Evolutionary conservation across 2,797 vertebrate genomes (phyloP), one percentile per base, ranked within the genome.

Genomic region (Dendrocincla fuliginosa): DNA sequence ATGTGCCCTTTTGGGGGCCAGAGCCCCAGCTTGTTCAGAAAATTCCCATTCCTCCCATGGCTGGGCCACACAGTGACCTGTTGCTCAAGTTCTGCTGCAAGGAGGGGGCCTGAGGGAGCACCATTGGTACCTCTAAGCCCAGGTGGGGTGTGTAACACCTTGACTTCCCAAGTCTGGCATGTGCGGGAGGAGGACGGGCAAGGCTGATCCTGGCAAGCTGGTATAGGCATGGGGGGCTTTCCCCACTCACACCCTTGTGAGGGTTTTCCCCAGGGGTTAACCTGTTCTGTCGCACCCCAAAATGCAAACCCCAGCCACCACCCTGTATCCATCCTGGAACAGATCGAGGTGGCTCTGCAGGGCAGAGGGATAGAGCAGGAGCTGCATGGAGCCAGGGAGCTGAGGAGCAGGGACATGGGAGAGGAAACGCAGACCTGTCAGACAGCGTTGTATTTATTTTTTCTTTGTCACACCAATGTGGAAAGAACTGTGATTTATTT

Each of bases 401-500:
- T 2, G 16, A 88, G 63, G 44, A 93, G 78, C 52, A 46, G 87
- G 86, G 71, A n/a, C 4, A 16, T 71, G 74, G 49, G 84, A 94
- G 89, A 90, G 64, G 59, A 92, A 91, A 74, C 20, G 57, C 69
- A 78, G 65, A 84, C 50, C 42, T 52, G 30, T 65, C 55, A 92
- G 82, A 59, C 80, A 77, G 44, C 46, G 33, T 65, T 67, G 59
- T 73, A 35, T 90, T 84, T 78, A 35, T 75, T 80, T 73, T 87
- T 52, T 68, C 32, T 97, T 96, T 93, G 97, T 97, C 87, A 79
- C 87, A 35, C 77, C 27, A 30, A 55, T 96, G 68, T 95, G 91
- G 89, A 96, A 91, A 96, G 96, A 95, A 96, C 87, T 96, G 96
- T 98, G 97, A 97, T 98, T 98, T 98, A 98, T 97, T 98, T 94